Evolutionary conservation across 2,888 invertebrate genomes (phyloP).

Genomic region (Brachylomia viminalis): DNA sequence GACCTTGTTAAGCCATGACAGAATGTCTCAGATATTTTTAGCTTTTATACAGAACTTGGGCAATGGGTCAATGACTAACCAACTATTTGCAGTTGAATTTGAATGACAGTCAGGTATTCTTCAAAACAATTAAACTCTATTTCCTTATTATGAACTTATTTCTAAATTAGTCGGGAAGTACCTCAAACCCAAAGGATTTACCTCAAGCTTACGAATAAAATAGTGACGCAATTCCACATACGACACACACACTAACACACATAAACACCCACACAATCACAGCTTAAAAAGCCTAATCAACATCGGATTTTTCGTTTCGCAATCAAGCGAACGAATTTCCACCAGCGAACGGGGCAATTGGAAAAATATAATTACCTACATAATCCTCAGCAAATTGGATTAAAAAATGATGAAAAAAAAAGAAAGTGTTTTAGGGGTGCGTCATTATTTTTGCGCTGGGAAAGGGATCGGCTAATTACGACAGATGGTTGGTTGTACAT

Average conservation of each 20-base stretch:
- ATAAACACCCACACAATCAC: constrained; percentile 73
- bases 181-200: constrained; percentile 30
- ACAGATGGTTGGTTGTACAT: constrained; percentile 89
- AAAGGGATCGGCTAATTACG: constrained; percentile 89
- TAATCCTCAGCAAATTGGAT: constrained; percentile 91
- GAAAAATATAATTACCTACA: constrained; percentile 91
- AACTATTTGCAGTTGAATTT: background rate
- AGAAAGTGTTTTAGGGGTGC: constrained; percentile 89
- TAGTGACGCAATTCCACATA: constrained; percentile 54
- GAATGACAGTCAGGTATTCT: background rate
- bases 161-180: constrained; percentile 29
- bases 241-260: constrained; percentile 40
- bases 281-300: constrained; percentile 87
- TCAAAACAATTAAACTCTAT: background rate
- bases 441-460: constrained; percentile 89
- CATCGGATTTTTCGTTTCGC: constrained; percentile 84
- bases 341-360: constrained; percentile 85
- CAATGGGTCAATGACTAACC: constrained; percentile 7
- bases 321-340: constrained; percentile 87
- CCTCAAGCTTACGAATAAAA: constrained; percentile 28
- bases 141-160: constrained; percentile 16
- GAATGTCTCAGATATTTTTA: background rate
- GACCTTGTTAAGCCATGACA: background rate
- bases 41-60: too few species aligned
- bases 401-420: constrained; percentile 89